Evolutionary conservation across 2,113 vertebrate species (phyloP).

Genomic region (Engraulis encrasicolus): DNA sequence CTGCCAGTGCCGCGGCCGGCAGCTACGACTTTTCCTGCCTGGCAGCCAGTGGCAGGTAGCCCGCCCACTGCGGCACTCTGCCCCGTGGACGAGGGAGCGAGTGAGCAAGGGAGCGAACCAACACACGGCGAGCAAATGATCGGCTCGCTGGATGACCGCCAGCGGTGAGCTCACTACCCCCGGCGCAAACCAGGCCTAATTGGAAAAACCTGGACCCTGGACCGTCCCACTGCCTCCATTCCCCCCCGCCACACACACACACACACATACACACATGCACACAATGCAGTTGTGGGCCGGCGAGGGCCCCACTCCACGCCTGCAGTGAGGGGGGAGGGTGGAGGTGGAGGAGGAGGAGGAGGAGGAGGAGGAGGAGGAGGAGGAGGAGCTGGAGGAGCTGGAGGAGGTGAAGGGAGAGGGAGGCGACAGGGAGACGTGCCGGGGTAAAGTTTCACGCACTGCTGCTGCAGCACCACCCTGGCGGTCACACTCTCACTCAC

Average conservation of each 20-base stretch:
- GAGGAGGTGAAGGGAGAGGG: neutral
- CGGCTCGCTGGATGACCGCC: slow-evolving; percentile 80
- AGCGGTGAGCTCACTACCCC: slow-evolving; percentile 86
- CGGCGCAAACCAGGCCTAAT: slow-evolving; percentile 79
- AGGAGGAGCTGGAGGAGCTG: neutral
- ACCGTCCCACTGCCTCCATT: slow-evolving; percentile 44
- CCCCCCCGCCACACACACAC: slow-evolving; percentile 40
- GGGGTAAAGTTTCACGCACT: slow-evolving; percentile 20
- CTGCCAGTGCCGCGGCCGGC: slow-evolving; percentile 66
- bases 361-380: neutral
- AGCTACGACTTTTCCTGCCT: slow-evolving; percentile 62
- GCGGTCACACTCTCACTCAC: neutral
- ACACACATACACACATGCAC: too few species aligned
- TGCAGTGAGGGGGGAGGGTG: slow-evolving; percentile 23
- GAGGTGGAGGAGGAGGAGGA: neutral
- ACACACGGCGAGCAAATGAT: too few species aligned
- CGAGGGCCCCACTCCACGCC: slow-evolving; percentile 31
- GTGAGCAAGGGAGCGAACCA: too few species aligned
- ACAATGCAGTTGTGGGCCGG: slow-evolving; percentile 28
- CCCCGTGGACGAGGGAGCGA: slow-evolving; percentile 58
- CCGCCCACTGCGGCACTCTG: slow-evolving; percentile 79
- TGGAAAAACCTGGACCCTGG: slow-evolving; percentile 82
- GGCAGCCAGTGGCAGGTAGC: slow-evolving; percentile 82
- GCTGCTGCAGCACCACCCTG: neutral
- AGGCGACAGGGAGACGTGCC: slow-evolving; percentile 13